Base-by-base conservation (phyloP, 1,140 invertebrate genomes). In the Amphibalanus amphitrite region DNA sequence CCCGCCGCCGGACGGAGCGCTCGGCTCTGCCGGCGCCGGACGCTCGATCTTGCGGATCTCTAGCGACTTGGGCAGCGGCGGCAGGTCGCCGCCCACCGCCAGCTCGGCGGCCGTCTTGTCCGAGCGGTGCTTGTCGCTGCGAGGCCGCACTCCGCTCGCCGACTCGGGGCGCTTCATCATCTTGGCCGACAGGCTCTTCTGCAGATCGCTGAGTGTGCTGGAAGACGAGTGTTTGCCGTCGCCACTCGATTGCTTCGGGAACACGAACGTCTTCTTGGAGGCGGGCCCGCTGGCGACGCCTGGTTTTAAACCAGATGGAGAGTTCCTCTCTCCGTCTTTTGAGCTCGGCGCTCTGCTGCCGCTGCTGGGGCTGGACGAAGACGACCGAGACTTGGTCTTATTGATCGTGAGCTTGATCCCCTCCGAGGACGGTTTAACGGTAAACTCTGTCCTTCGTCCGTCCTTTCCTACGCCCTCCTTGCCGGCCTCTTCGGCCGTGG, bases 311-410 rank as follows among this genome's bases (percentile, higher is more conserved):
- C 65, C 65, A 8, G 65, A 26, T 26, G 65, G 65, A 3, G 65
- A 67, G 65, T 26, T 67, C 3, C 65, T n/a, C 28, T 67, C 65
- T 13, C 47, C 47, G 47, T 59, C 47, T 20, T 59, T 59, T 8
- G 20, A 13, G 17, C 10, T 23, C 1, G 47, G 47, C 47, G 17
- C 20, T 1, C 47, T 8, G 26, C 26, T 13, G 26, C 28, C 26
- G 65, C 65, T 26, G n/a, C 65, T 67, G 23, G 65, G 65, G 17
- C 65, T 67, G 3, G 65, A 67, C 65, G 65, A 67, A 0, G 65
- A 67, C 65, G 65, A 67, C 10, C 65, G 65, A 3, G 65, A 67
- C 65, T 67, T 67, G 65, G 65, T 67, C 65, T 67, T 67, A 28
- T 67, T 67, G 65, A 67, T 67, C 0, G 65, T 67, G n/a, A 67